A percentile compares a stretch with the other conserved stretches of the same genome.
Evolutionary conservation across 2,888 invertebrate species (phyloP).

Genomic region (Xestoiulus laeticollis): DNA sequence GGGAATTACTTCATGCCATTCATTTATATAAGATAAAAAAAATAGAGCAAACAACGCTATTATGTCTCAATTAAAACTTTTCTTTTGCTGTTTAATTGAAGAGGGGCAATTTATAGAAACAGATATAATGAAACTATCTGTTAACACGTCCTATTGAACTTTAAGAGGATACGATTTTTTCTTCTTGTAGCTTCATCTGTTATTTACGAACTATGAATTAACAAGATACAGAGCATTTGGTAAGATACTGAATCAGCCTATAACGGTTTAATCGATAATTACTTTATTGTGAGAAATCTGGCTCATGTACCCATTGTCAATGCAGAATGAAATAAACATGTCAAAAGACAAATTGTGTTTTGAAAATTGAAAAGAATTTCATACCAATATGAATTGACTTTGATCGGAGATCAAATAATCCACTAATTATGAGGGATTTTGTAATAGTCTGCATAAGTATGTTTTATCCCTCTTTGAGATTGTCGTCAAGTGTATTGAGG

Average conservation of each 20-base stretch:
- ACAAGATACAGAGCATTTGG: constrained; percentile 4
- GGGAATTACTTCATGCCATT: constrained; percentile 7
- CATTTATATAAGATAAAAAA: background rate
- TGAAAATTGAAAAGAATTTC: background rate
- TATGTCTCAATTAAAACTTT: constrained; percentile 11
- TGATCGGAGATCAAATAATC: no score
- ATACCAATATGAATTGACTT: no score
- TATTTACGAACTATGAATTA: constrained; percentile 26
- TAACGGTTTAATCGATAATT: background rate
- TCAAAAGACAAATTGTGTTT: background rate
- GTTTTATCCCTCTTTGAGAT: no score
- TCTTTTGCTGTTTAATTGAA: background rate
- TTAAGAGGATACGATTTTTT: background rate
- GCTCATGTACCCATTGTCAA: background rate
- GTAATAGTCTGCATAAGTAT: no score
- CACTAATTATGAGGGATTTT: no score
- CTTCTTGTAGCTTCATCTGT: background rate
- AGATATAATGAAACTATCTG: background rate
- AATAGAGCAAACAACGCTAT: constrained; percentile 17
- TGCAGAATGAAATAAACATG: background rate
- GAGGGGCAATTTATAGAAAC: constrained; percentile 14
- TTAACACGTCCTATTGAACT: constrained; percentile 16
- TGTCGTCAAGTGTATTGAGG: no score
- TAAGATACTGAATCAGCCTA: background rate
- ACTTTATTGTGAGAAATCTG: background rate